Base-by-base conservation (phyloP, 2,888 invertebrate genomes). In the Ligdia adustata region DNA sequence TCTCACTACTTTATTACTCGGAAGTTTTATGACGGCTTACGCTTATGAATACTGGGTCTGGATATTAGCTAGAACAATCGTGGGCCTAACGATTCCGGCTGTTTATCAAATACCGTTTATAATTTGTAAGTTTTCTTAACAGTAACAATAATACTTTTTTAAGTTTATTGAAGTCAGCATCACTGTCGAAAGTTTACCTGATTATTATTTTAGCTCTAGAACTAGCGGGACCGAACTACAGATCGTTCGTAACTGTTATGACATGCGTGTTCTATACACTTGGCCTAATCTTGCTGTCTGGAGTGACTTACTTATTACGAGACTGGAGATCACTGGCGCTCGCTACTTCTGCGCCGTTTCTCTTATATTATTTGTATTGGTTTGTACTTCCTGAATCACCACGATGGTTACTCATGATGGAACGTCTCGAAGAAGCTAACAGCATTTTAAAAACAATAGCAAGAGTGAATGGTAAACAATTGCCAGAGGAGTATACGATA, bases 51-150 rank as follows among this genome's bases (percentile, higher is more conserved):
- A 95, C 75, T 95, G 95, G 94, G 92, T 93, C 55, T 98, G 98
- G 96, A 93, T 95, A 1, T 85, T 92, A 1, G 95, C 96, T 64
- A 91, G 98, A 54, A 90, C 94, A 9, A 90, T 97, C 33, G 97
- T 97, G n/a, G 98, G 98, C 2, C 83, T 97, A 3, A 97, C 97
- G 0, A 96, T 98, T 66, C 97, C 98, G 2, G 97, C 97, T 0
- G 94, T 98, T 26, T 97, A 98, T 80, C 97, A 97, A 86, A 97
- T 98, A 79, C 98, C 98, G 0, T 97, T 97, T 75, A 97, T 98
- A 49, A 97, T 98, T 69, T 96, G 98, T 98, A 87, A 93, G 94
- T 22, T 22, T 5, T 18, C 18, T 6, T 6, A 16, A 16, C 16
- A 16, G 5, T 16, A 4, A 16, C 16, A 16, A 16, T 16, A 4